A percentile compares a stretch with the other conserved stretches of the same genome.
Conservation (phyloP, 1,140 invertebrate species). For the Lordiphosa mommai region DNA sequence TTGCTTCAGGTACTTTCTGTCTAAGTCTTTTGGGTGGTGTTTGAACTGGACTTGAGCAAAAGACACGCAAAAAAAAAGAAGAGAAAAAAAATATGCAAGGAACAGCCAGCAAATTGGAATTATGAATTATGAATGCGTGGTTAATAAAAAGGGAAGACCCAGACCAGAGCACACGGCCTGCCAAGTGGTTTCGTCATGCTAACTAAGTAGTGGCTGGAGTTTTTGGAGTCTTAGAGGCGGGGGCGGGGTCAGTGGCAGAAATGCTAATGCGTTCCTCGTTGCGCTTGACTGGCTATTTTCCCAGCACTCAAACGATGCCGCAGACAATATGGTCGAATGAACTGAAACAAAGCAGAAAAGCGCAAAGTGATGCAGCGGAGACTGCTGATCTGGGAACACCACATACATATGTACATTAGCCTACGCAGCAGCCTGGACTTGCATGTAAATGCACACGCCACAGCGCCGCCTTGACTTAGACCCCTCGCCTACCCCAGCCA, state of each 20-base stretch:
- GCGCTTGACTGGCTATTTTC: conserved; percentile 72
- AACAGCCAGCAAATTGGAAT: conserved; percentile 71
- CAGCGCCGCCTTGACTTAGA: conserved; percentile 36
- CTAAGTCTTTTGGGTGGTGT: conserved; percentile 36
- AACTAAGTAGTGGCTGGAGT: conserved; percentile 18
- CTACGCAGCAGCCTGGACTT: conserved; percentile 53
- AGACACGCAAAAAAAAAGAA: not conserved
- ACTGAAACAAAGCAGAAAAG: conserved; percentile 77
- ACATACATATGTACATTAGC: too few species aligned
- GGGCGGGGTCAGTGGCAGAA: conserved; percentile 44
- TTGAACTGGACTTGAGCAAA: conserved; percentile 57
- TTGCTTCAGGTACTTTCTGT: conserved; percentile 23
- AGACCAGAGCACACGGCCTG: conserved; percentile 18
- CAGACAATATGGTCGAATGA: conserved; percentile 72
- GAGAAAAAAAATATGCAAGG: not conserved
- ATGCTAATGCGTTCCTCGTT: conserved; percentile 74
- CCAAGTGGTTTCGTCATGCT: conserved; percentile 65
- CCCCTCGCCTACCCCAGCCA: conserved; percentile 34
- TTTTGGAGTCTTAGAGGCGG: not conserved
- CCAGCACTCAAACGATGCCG: conserved; percentile 74
- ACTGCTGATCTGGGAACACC: conserved; percentile 24
- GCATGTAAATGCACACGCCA: conserved; percentile 21
- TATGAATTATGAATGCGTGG: conserved; percentile 78
- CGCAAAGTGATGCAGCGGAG: conserved; percentile 50
- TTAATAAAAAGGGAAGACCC: conserved; percentile 66